phyloP scores from a whole-genome alignment of 2,888 invertebrate species.

The Malacosoma neustria region DNA sequence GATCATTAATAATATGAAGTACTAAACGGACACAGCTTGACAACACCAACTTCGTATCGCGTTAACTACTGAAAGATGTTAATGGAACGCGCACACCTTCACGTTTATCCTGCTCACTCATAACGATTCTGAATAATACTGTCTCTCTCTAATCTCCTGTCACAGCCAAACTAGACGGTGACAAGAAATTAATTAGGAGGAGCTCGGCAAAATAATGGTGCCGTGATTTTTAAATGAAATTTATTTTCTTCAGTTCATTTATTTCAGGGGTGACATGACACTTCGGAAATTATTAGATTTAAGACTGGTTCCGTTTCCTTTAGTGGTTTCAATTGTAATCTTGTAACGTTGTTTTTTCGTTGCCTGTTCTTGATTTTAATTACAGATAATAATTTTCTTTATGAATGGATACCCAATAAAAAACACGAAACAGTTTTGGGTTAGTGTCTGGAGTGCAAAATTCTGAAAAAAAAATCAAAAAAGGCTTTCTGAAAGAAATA shows the following conservation, averaged over 20 bases:
- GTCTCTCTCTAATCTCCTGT: constrained; percentile 48
- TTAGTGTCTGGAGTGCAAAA: no score
- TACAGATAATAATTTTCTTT: constrained; percentile 9
- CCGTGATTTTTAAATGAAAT: constrained; percentile 74
- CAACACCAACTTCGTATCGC: constrained; percentile 60
- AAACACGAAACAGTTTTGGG: no score
- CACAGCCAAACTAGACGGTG: constrained; percentile 67
- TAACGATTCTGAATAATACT: constrained; percentile 8
- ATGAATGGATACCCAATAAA: background rate
- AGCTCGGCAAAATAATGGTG: constrained; percentile 67
- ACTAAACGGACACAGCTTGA: constrained; percentile 51
- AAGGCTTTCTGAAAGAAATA: no score
- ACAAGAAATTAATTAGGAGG: constrained; percentile 74
- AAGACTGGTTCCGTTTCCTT: constrained; percentile 40
- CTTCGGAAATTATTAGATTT: constrained; percentile 70
- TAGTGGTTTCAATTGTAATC: constrained; percentile 45
- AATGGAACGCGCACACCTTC: constrained; percentile 66
- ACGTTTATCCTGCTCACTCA: constrained; percentile 28
- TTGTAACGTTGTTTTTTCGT: constrained; percentile 15
- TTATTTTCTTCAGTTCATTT: constrained; percentile 72
- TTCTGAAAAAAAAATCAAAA: no score
- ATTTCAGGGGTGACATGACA: constrained; percentile 67
- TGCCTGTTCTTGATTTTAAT: constrained; percentile 14
- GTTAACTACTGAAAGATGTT: constrained; percentile 67
- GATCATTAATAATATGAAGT: constrained; percentile 51